These are phyloP conservation scores for Polyommatus iphigenia DNA, from an alignment of 2,888 invertebrate species.

Conservation along the genomic window DNA sequence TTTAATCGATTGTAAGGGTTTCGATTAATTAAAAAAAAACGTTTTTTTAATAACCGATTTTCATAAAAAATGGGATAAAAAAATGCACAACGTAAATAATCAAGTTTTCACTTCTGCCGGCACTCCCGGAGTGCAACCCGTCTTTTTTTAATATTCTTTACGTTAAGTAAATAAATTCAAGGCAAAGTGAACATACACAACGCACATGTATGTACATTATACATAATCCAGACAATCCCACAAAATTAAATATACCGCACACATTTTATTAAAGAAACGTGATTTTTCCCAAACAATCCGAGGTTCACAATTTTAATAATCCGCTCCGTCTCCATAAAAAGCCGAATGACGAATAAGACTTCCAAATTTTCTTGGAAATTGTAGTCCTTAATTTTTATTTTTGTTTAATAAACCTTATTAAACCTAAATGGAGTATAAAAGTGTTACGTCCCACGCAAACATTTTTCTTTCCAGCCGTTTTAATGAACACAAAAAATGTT, in stretches of 20 bases:
- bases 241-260: not conserved
- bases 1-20: no score
- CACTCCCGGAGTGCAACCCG: no score
- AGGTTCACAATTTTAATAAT: slow-evolving; percentile 20
- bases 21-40: no score
- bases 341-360: not conserved
- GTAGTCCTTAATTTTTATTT: slow-evolving; percentile 9
- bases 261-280: not conserved
- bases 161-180: not conserved
- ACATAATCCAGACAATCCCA: not conserved
- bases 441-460: not conserved
- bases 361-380: slow-evolving; percentile 19
- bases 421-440: not conserved
- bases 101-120: no score
- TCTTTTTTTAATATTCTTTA: no score
- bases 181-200: not conserved
- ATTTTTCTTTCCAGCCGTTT: not conserved
- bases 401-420: no score
- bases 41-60: no score
- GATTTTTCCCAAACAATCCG: slow-evolving; percentile 3
- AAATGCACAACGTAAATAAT: no score
- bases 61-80: no score
- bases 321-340: slow-evolving; percentile 9
- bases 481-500: not conserved
- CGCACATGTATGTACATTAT: not conserved